Conservation (phyloP, 2,888 invertebrate genomes). For the Cataglyphis altisquamis region DNA sequence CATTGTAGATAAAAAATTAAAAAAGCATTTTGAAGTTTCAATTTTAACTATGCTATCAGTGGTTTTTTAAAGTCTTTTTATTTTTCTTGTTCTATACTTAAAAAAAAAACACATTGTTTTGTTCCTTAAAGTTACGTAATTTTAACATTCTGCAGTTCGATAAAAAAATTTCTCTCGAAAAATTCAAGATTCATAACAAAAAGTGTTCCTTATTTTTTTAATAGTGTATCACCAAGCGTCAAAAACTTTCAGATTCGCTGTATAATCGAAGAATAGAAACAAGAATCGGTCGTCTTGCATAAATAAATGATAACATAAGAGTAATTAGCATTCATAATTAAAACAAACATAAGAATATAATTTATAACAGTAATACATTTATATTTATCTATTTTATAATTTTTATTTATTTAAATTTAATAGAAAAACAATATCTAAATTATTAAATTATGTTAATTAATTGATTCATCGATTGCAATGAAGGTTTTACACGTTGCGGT, state of each 20-base stretch:
- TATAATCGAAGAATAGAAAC: constrained; percentile 17
- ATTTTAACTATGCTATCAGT: too few relatives aligned
- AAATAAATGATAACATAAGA: neutral
- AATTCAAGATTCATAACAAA: too few relatives aligned
- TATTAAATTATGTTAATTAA: neutral
- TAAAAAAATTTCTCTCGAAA: too few relatives aligned
- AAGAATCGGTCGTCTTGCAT: neutral
- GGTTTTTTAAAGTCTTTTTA: too few relatives aligned
- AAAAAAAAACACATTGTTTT: too few relatives aligned
- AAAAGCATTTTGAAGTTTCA: too few relatives aligned
- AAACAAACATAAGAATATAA: neutral
- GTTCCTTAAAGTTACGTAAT: too few relatives aligned
- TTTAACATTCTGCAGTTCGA: too few relatives aligned
- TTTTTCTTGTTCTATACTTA: too few relatives aligned
- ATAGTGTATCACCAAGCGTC: constrained; percentile 4
- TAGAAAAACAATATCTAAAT: neutral
- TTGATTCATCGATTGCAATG: neutral
- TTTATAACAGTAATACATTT: neutral
- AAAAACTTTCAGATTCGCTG: neutral
- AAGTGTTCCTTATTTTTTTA: too few relatives aligned
- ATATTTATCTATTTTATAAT: neutral
- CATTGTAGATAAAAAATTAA: too few relatives aligned
- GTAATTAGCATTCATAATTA: neutral
- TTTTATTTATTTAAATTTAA: constrained; percentile 5
- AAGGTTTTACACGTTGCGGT: neutral